Percentiles rank a stretch among this genome's conserved stretches.
phyloP scores from a whole-genome alignment of 2,797 vertebrate genomes.

The Paramormyrops hopkinsi region DNA sequence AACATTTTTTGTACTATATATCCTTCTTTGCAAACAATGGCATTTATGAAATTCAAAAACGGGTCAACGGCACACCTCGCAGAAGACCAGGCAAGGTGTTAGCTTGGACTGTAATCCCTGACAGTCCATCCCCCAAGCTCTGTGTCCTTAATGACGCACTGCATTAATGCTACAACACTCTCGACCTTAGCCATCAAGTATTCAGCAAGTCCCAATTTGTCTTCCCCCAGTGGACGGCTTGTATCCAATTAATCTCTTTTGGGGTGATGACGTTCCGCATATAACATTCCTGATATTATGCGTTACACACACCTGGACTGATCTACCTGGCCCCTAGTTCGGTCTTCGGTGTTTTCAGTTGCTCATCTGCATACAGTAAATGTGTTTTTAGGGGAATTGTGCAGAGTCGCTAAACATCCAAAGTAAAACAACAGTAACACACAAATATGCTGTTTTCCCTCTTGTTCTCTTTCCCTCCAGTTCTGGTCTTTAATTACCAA shows the following conservation, averaged over 20 bases:
- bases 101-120: not conserved
- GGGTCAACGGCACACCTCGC: not conserved
- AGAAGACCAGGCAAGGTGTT: not conserved
- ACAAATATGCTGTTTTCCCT: slow-evolving; percentile 32
- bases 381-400: not conserved
- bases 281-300: not conserved
- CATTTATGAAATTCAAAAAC: not conserved
- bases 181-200: not conserved
- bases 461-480: slow-evolving; percentile 21
- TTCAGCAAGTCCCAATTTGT: not conserved
- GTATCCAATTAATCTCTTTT: not conserved
- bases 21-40: not conserved
- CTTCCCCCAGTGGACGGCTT: not conserved
- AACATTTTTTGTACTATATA: not conserved
- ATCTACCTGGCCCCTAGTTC: not conserved
- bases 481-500: slow-evolving; percentile 26
- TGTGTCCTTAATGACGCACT: not conserved
- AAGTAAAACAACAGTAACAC: slow-evolving; percentile 39
- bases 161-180: not conserved
- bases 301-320: not conserved
- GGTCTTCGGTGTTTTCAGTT: not conserved
- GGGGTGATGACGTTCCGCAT: not conserved
- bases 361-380: not conserved
- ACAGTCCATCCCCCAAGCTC: not conserved
- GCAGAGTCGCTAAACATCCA: slow-evolving; percentile 21